Evolutionary conservation across 1,140 invertebrate genomes (phyloP), one percentile per base, ranked within the genome.

Genomic region (Pseudomyrmex cubaensis): DNA sequence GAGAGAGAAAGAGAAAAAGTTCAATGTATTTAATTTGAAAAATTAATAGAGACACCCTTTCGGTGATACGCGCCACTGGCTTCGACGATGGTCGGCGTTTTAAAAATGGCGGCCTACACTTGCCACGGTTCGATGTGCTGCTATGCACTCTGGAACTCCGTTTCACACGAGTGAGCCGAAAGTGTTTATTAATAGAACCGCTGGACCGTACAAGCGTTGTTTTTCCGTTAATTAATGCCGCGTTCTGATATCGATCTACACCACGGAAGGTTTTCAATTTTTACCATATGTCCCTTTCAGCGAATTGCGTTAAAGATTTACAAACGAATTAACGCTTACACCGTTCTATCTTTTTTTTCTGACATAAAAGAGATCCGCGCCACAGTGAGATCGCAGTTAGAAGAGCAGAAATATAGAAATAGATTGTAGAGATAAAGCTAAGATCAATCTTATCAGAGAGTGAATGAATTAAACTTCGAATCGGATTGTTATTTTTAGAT

Each of bases 161-260:
- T 70, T 59, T 72, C 54, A 22, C 66, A 50, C 12, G 66, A 25
- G 44, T 17, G 66, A 72, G n/a, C 20, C 35, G 4, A 80, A 77
- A 77, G 76, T 80, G 76, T 80, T 80, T 80, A 80, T 80, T 80
- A 80, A 80, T 72, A 54, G 52, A 80, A 80, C 22, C 20, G 12
- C 25, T 15, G 44, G 66, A 77, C 62, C 74, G 15, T 66, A 67
- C 62, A 12, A 67, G 48, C 62, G 13, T 67, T 77, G 74, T 66
- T 77, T 77, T 66, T 67, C 62, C 74, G 56, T 77, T 77, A 77
- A 77, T 67, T 77, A 77, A 77, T 25, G 25, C 13, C 74, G 62
- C 25, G 25, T 54, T 67, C 48, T 77, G 17, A 67, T 67, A 67
- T 44, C 9, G 22, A 64, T 25, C 22, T 3, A 52, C 50, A 35